A percentile compares a stretch with the other conserved stretches of the same genome.
Conservation (phyloP, 1,140 invertebrate genomes). For the Schlechtendalia chinensis region DNA sequence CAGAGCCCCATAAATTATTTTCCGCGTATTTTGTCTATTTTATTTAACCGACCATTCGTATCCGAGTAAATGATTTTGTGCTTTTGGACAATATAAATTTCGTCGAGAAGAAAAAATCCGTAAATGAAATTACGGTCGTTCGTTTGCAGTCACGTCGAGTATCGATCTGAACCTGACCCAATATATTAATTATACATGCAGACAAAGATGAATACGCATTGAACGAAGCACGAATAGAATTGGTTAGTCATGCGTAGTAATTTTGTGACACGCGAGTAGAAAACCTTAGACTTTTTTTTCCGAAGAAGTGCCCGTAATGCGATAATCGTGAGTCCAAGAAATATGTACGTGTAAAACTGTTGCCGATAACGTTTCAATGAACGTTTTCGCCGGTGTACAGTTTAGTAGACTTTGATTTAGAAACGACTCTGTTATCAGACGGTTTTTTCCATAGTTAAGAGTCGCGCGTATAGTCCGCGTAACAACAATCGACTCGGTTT, state of each 20-base stretch:
- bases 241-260: conserved; percentile 12
- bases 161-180: background rate
- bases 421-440: background rate
- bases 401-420: conserved; percentile 16
- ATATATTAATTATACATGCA: conserved; percentile 10
- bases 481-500: background rate
- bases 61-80: background rate
- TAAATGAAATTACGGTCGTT: too few species aligned
- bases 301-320: background rate
- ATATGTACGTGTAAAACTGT: background rate
- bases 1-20: background rate
- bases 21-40: too few species aligned
- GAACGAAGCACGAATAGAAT: background rate
- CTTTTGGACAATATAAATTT: background rate
- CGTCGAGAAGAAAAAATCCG: background rate
- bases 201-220: conserved; percentile 5
- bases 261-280: conserved; percentile 12
- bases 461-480: background rate
- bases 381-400: background rate
- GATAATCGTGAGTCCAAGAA: background rate
- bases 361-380: background rate
- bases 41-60: background rate
- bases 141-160: background rate
- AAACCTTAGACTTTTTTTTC: background rate
- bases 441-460: background rate